phyloP scores from a whole-genome alignment of 2,797 vertebrate genomes.

The Mormyrus hasselquistii region DNA sequence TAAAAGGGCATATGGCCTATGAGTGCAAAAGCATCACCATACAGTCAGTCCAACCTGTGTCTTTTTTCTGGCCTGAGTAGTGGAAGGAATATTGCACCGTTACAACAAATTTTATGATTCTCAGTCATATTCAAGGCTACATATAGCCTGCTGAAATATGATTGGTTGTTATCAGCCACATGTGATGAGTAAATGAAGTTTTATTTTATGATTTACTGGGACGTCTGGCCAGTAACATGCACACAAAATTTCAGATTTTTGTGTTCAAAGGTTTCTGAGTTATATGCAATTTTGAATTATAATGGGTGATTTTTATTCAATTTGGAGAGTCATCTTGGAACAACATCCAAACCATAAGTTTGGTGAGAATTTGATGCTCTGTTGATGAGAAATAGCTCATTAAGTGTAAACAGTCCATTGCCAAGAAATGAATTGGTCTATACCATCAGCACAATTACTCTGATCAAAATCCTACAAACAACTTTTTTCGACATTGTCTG shows the following conservation, averaged over 20 bases:
- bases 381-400: not conserved
- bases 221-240: not conserved
- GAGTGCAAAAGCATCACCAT: not conserved
- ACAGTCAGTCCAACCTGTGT: not conserved
- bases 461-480: not conserved
- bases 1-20: not conserved
- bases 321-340: not conserved
- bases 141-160: not conserved
- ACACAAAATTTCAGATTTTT: not conserved
- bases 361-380: not conserved
- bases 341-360: not conserved
- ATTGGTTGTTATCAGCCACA: not conserved
- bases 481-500: not conserved
- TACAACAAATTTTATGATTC: not conserved
- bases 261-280: not conserved
- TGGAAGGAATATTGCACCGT: not conserved
- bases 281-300: not conserved
- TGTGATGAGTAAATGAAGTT: not conserved
- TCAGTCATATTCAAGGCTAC: not conserved
- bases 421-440: not conserved
- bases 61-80: not conserved
- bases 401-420: not conserved
- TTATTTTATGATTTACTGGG: not conserved
- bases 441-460: not conserved
- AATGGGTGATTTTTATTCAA: not conserved